Conservation (phyloP, 2,113 vertebrate genomes). For the Microtus oregoni region DNA sequence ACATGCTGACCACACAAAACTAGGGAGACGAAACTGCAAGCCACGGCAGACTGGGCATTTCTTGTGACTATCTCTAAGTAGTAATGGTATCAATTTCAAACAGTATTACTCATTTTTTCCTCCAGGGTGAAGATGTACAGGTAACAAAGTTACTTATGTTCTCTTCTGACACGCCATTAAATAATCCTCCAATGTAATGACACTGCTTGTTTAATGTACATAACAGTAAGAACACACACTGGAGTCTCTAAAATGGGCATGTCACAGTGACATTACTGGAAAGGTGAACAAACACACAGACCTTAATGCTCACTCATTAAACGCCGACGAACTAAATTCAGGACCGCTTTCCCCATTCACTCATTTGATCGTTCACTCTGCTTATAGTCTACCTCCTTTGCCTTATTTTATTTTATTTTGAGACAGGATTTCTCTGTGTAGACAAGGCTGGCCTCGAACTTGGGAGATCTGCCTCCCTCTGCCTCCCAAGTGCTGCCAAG, state of each 20-base stretch:
- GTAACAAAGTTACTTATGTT: not conserved
- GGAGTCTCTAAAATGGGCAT: not conserved
- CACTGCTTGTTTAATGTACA: not conserved
- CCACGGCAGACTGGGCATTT: not conserved
- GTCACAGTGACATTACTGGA: not conserved
- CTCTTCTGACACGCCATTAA: not conserved
- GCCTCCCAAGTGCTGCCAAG: not conserved
- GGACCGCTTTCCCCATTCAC: too few relatives aligned
- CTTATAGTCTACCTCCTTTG: not conserved
- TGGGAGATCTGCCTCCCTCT: not conserved
- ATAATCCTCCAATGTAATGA: not conserved
- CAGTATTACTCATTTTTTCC: not conserved
- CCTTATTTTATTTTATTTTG: not conserved
- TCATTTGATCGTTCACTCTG: not conserved
- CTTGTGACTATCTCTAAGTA: slow-evolving; percentile 38
- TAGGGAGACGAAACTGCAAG: not conserved
- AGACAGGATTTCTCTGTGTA: not conserved
- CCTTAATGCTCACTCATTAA: not conserved
- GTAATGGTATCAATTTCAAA: slow-evolving; percentile 25
- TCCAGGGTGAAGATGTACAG: not conserved
- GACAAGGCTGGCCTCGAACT: not conserved
- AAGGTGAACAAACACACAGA: not conserved
- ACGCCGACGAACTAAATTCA: not conserved
- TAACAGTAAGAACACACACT: not conserved
- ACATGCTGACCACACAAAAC: not conserved